Evolutionary conservation across 1,140 invertebrate genomes (phyloP).

Genomic region (Globodera ellingtonae): DNA sequence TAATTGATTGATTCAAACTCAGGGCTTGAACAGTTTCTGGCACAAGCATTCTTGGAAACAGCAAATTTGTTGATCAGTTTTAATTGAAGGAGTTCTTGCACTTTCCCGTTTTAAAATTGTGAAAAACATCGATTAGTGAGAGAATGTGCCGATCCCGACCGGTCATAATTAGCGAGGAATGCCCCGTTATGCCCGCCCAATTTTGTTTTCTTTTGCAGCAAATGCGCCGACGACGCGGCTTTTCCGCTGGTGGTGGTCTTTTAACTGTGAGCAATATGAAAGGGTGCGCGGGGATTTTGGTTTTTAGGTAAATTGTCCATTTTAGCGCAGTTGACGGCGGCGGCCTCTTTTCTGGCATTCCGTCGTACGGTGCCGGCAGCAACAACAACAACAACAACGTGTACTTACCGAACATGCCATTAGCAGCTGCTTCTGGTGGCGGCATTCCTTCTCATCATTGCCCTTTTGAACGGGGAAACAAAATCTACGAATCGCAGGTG

Average conservation of each 20-base stretch:
- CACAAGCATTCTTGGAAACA: no score
- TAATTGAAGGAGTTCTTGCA: no score
- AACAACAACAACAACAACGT: neutral
- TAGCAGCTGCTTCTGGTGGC: neutral
- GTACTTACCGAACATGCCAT: neutral
- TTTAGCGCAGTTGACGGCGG: neutral
- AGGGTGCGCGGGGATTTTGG: neutral
- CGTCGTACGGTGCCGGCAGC: neutral
- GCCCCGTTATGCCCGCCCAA: no score
- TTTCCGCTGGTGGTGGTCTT: neutral
- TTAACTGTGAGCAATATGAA: neutral
- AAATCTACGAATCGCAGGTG: conserved; percentile 59
- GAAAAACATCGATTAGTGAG: no score
- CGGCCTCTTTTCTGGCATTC: neutral
- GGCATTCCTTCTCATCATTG: neutral
- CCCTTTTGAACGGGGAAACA: conserved; percentile 40
- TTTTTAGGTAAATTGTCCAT: no score
- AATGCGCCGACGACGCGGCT: conserved; percentile 24
- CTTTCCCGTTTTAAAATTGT: no score
- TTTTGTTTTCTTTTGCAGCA: neutral
- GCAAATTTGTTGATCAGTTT: no score
- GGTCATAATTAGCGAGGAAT: neutral
- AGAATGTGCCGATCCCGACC: neutral
- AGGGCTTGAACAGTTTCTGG: no score
- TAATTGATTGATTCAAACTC: no score